Percentiles rank a stretch among this genome's conserved stretches.
These are phyloP conservation scores for Atlantisia rogersi DNA, from an alignment of 2,113 vertebrate genomes.

Conservation along the genomic window DNA sequence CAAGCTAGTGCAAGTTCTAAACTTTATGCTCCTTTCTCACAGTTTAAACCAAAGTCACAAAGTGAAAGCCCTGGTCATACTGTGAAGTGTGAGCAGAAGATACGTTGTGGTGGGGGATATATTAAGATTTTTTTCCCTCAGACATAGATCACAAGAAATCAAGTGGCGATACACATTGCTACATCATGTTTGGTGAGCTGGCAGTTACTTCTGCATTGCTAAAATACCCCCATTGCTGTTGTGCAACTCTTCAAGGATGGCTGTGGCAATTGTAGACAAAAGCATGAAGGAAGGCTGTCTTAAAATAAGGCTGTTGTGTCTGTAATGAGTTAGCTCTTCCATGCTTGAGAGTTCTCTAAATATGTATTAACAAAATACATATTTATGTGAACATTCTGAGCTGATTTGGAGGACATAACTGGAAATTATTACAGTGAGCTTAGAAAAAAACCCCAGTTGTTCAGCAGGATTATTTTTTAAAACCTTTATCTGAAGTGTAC, in stretches of 20 bases:
- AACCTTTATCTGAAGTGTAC: not conserved
- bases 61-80: slow-evolving; percentile 81
- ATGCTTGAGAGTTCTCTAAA: not conserved
- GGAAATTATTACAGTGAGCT: not conserved
- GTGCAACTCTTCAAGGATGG: not conserved
- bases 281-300: not conserved
- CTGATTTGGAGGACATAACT: not conserved
- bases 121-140: slow-evolving; percentile 83
- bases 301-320: not conserved
- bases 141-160: slow-evolving; percentile 81
- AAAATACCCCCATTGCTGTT: not conserved
- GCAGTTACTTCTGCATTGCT: not conserved
- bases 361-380: not conserved
- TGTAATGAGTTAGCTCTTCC: not conserved
- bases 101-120: slow-evolving; percentile 89
- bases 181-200: slow-evolving; percentile 88
- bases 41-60: slow-evolving; percentile 84
- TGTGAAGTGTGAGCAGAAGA: slow-evolving; percentile 90
- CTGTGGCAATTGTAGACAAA: not conserved
- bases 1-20: slow-evolving; percentile 87
- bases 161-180: slow-evolving; percentile 82
- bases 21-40: slow-evolving; percentile 85
- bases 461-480: not conserved
- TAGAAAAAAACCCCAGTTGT: not conserved
- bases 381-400: not conserved